Evolutionary conservation across 1,140 invertebrate species (phyloP), one percentile per base, ranked within the genome.

Genomic region (Leptopilina clavipes): DNA sequence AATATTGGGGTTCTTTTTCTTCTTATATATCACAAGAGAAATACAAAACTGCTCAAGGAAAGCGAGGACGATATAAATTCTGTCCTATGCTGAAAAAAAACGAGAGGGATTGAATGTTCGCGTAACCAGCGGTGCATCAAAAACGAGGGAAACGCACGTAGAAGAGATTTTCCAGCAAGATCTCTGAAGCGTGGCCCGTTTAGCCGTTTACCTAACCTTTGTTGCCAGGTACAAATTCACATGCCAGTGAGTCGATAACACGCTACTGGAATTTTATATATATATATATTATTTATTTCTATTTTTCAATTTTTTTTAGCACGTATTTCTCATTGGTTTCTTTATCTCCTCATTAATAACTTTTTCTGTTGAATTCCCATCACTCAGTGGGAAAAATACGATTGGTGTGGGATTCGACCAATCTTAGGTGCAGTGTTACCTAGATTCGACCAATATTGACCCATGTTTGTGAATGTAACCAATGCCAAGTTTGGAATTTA

Each of bases 1-100:
- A 88, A 88, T 88, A 87, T 89, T 87, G 81, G 84, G 81, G 37
- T 31, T 40, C 37, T 40, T 6, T 9, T 40, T 40, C 37, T 40
- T 40, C 0, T 7, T 40, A 40, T 40, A 40, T 83, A 65, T 82
- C 76, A 78, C 77, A 81, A 74, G 75, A 82, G 54, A 78, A 82
- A 76, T 81, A 73, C 73, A 73, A 82, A 78, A 71, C 73, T 75
- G 56, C 9, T 40, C 37, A 40, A 40, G 37, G 8, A 40, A 74
- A 70, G 43, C 72, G 72, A 75, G 73, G 70, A 74, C 73, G 72
- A 56, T 74, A 72, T 74, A 72, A 76, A 77, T 79, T 52, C n/a
- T 17, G 48, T 8, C 37, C 5, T 9, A 9, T 40, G 7, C 25
- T 3, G 6, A 40, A 40, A 40, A 40, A 40, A 40, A 40, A 40